Evolutionary conservation across 2,113 vertebrate genomes (phyloP).

Genomic region (Toxotes jaculatrix): DNA sequence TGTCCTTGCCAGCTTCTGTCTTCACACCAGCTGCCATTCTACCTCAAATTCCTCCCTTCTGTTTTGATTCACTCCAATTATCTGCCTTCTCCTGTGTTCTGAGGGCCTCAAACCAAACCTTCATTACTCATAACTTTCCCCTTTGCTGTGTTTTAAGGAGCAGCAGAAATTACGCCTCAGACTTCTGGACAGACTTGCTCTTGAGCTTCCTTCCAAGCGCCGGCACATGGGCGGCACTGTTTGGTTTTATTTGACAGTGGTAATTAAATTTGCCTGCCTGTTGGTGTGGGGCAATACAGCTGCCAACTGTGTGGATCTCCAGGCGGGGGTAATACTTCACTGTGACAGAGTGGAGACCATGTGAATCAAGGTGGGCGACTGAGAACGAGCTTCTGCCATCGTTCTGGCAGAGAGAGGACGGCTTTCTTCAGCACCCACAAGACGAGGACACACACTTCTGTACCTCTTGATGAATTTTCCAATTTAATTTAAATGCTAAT

Average conservation of each 20-base stretch:
- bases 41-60: constrained; percentile 6
- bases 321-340: constrained; percentile 26
- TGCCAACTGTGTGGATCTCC: constrained; percentile 24
- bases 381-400: background rate
- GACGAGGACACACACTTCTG: constrained; percentile 20
- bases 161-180: constrained; percentile 28
- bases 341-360: background rate
- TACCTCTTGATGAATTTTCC: constrained; percentile 51
- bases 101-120: background rate
- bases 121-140: constrained; percentile 24
- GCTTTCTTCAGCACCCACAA: background rate
- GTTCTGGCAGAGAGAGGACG: constrained; percentile 1
- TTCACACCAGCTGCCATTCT: constrained; percentile 1
- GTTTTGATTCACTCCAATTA: constrained; percentile 12
- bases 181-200: constrained; percentile 32
- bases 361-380: background rate
- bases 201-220: constrained; percentile 17
- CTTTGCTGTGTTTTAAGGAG: constrained; percentile 19
- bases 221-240: constrained; percentile 1
- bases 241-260: constrained; percentile 46
- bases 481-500: constrained; percentile 81
- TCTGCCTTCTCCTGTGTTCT: constrained; percentile 8
- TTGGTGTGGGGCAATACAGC: constrained; percentile 18
- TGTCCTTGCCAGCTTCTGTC: background rate
- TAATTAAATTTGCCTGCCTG: constrained; percentile 51